Base-by-base conservation (phyloP, 2,797 vertebrate genomes). In the Neoniphon sammara region DNA sequence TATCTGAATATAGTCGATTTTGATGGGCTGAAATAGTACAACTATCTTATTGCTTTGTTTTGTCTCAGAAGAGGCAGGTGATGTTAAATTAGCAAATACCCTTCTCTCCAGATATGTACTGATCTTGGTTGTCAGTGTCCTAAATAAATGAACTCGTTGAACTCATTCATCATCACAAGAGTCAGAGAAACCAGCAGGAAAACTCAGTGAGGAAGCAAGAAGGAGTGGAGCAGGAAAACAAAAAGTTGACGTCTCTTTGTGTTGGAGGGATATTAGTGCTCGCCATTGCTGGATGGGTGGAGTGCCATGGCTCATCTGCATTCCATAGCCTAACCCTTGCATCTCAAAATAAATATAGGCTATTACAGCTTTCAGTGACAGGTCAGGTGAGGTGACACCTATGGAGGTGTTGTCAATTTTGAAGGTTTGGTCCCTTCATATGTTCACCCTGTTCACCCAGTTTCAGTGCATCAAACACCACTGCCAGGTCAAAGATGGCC, bases 221-320 rank as follows among this genome's bases (percentile, higher is more conserved):
- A 58, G 56, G 56, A 20, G 10, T 21, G 3, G 57, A 39, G 1
- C 5, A 5, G 11, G 57, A 21, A 60, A 17, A 46, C 34, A 63
- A 57, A 39, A 50, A 4, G 18, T n/a, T 18, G 54, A 23, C 18
- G 18, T 5, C 18, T 39, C 54, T 12, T 25, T 74, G 25, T 55
- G 5, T 27, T 34, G 17, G 57, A 39, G 7, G 18, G n/a, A 11
- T 39, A 39, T 59, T n/a, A 14, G 60, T 77, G 65, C 61, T 73
- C 6, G 15, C 21, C 12, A 27, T 23, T 25, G 30, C 49, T 20
- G 20, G 36, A 18, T 42, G 75, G 61, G 56, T 42, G 34, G 59
- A 66, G 73, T 75, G 39, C 67, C 69, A 34, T 34, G 60, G 53
- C 71, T 70, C 56, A 64, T 67, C 77, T 56, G 61, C 82, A 79